phyloP scores from a whole-genome alignment of 2,113 vertebrate genomes.

The Garra rufa region DNA sequence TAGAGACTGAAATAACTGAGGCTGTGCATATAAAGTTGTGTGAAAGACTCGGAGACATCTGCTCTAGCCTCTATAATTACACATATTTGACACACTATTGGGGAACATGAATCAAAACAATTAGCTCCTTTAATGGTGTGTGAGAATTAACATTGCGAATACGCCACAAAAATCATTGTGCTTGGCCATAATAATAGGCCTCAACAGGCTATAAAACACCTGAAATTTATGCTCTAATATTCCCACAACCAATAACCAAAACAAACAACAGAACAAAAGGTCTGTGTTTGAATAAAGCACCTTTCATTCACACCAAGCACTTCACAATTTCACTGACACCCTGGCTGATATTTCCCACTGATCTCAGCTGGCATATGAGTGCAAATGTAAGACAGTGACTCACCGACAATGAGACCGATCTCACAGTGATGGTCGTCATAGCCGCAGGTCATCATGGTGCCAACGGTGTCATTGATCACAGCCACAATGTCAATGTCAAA shows the following conservation, averaged over 20 bases:
- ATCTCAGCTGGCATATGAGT: not conserved
- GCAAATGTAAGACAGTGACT: constrained; percentile 61
- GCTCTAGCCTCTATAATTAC: constrained; percentile 4
- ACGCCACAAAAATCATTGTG: not conserved
- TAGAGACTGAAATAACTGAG: not conserved
- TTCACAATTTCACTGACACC: not conserved
- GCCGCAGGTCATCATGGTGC: constrained; percentile 99
- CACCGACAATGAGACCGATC: constrained; percentile 94
- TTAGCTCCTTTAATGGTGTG: not conserved
- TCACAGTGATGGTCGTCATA: constrained; percentile 95
- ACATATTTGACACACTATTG: not conserved
- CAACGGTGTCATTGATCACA: constrained; percentile 95
- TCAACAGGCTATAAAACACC: not conserved
- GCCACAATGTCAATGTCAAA: constrained; percentile 94
- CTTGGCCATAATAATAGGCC: not conserved
- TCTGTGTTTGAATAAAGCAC: not conserved
- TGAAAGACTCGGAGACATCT: not conserved
- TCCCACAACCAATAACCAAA: not conserved
- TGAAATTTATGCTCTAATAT: not conserved
- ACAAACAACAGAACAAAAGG: constrained; percentile 3
- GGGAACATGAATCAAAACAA: not conserved
- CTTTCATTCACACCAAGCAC: not conserved
- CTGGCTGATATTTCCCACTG: not conserved
- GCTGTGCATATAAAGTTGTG: not conserved
- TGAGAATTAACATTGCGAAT: not conserved